These are phyloP conservation scores for Scrobipalpa costella DNA, from an alignment of 2,888 invertebrate genomes.

Conservation along the genomic window DNA sequence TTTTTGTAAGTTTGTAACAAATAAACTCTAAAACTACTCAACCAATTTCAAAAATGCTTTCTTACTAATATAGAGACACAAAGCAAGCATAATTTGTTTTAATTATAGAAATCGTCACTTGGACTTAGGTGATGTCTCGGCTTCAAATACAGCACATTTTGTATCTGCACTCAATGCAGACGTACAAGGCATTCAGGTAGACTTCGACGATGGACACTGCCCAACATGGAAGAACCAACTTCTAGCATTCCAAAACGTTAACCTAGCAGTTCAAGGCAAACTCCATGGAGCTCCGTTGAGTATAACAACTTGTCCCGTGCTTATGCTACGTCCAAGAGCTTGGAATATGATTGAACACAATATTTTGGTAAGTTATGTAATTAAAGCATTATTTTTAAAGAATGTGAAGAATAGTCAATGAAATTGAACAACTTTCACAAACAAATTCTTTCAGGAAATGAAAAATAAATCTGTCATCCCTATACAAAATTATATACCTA, in stretches of 20 bases:
- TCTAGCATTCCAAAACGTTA: slow-evolving; percentile 82
- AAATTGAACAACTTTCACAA: too few relatives aligned
- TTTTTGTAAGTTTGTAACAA: too few relatives aligned
- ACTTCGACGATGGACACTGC: slow-evolving; percentile 88
- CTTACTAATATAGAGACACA: too few relatives aligned
- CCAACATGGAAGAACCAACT: slow-evolving; percentile 87
- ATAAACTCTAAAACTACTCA: too few relatives aligned
- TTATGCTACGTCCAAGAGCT: slow-evolving; percentile 86
- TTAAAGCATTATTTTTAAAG: background rate
- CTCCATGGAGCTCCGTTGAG: slow-evolving; percentile 74
- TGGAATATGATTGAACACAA: slow-evolving; percentile 88
- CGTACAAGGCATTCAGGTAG: slow-evolving; percentile 78
- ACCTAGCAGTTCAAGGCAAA: slow-evolving; percentile 75
- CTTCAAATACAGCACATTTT: slow-evolving; percentile 81
- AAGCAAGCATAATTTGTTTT: too few relatives aligned
- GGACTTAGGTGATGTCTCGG: slow-evolving; percentile 84
- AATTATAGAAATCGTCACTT: slow-evolving; percentile 78
- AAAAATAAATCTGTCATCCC: too few relatives aligned
- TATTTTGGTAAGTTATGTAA: slow-evolving; percentile 66
- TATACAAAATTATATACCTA: too few relatives aligned
- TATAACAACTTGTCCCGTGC: slow-evolving; percentile 79
- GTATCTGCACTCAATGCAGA: slow-evolving; percentile 76
- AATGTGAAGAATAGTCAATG: too few relatives aligned
- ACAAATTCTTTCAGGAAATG: too few relatives aligned
- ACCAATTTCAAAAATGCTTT: too few relatives aligned